Conservation (phyloP, 2,797 vertebrate species). For the Scolopax rusticola region DNA sequence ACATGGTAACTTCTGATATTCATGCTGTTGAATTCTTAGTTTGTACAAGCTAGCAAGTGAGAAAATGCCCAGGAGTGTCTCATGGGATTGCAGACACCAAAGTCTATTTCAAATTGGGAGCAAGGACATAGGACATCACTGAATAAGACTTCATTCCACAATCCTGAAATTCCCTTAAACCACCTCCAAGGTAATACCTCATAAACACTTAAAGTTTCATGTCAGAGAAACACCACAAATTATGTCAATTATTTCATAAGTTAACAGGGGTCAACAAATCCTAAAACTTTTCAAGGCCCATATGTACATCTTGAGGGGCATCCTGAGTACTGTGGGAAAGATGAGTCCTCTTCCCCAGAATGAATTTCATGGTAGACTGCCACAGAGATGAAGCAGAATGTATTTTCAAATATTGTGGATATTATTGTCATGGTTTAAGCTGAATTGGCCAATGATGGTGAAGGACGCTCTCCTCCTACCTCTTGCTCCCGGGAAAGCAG, state of each 20-base stretch:
- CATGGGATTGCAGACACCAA: neutral
- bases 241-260: neutral
- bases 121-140: neutral
- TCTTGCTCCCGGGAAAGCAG: too few species aligned
- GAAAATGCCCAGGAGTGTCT: neutral
- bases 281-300: neutral
- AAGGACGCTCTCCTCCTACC: too few species aligned
- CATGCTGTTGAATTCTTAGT: neutral
- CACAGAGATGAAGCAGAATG: neutral
- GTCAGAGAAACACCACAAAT: neutral
- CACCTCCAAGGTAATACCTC: neutral
- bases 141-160: neutral
- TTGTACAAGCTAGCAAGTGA: neutral
- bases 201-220: neutral
- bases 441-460: too few species aligned
- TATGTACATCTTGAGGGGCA: neutral
- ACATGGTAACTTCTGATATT: fast-evolving
- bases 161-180: neutral
- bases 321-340: neutral
- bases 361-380: neutral
- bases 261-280: neutral
- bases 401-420: neutral
- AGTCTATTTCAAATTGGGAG: neutral
- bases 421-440: neutral
- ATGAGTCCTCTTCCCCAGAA: neutral